Percentiles rank a stretch among this genome's conserved stretches.
These are phyloP conservation scores for Lucifuga dentata DNA, from an alignment of 2,113 vertebrate species.

Conservation along the genomic window DNA sequence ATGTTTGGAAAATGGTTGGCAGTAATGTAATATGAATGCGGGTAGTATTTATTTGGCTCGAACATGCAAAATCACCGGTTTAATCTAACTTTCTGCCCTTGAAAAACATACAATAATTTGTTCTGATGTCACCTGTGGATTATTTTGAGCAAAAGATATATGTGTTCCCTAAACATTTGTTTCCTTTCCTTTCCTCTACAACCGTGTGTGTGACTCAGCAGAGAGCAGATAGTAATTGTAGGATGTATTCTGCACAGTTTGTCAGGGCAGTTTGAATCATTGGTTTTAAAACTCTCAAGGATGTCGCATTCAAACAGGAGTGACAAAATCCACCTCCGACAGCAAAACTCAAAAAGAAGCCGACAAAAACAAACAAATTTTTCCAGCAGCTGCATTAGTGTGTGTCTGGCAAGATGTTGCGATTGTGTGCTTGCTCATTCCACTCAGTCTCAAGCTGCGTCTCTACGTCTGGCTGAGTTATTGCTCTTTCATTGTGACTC, in stretches of 20 bases:
- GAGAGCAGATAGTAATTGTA: conserved; percentile 32
- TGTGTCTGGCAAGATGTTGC: conserved; percentile 28
- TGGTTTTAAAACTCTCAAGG: conserved; percentile 38
- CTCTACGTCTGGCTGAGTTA: conserved; percentile 60
- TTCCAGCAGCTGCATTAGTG: conserved; percentile 21
- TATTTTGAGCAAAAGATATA: conserved; percentile 16
- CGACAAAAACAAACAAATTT: conserved; percentile 41
- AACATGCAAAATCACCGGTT: no score
- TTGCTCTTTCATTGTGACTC: conserved; percentile 76
- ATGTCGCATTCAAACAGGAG: conserved; percentile 24
- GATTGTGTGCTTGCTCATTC: conserved; percentile 48
- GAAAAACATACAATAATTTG: conserved; percentile 7
- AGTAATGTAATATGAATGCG: no score
- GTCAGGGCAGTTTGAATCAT: conserved; percentile 9
- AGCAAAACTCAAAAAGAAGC: conserved; percentile 26
- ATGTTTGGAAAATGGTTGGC: no score
- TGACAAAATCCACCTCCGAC: conserved; percentile 33
- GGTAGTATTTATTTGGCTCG: no score
- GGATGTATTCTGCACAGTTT: conserved; percentile 23
- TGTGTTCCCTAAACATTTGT: conserved; percentile 4
- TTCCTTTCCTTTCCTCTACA: conserved; percentile 33
- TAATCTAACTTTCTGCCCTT: not conserved
- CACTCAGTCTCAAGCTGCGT: conserved; percentile 52
- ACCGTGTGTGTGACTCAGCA: conserved; percentile 43
- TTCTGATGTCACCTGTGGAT: conserved; percentile 30